phyloP scores from a whole-genome alignment of 2,113 vertebrate genomes.

The Sylvietta virens region DNA sequence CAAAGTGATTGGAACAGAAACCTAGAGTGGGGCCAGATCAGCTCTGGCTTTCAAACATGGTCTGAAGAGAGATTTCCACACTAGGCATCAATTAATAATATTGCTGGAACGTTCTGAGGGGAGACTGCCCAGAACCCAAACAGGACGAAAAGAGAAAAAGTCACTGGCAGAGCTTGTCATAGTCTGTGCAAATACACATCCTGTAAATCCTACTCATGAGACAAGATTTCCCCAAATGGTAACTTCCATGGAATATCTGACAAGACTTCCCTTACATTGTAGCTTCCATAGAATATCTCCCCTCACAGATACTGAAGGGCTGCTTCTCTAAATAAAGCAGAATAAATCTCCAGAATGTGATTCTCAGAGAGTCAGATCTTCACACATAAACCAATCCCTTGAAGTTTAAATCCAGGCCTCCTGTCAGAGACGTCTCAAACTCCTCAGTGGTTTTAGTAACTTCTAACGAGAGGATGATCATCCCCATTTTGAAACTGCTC shows the following conservation, averaged over 20 bases:
- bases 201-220: not conserved
- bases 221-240: not conserved
- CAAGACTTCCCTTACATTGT: not conserved
- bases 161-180: not conserved
- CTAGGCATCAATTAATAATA: not conserved
- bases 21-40: not conserved
- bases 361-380: not conserved
- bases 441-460: not conserved
- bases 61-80: not conserved
- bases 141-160: not conserved
- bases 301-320: not conserved
- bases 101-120: not conserved
- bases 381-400: not conserved
- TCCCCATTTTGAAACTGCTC: not conserved
- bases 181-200: not conserved
- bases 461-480: not conserved
- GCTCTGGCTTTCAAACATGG: not conserved
- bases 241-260: not conserved
- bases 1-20: not conserved
- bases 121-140: not conserved
- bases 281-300: not conserved
- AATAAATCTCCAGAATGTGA: not conserved
- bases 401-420: not conserved
- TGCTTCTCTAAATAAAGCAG: not conserved
- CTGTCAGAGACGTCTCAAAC: not conserved